Conservation (phyloP, 2,888 invertebrate species). For the Laspeyria flexula region DNA sequence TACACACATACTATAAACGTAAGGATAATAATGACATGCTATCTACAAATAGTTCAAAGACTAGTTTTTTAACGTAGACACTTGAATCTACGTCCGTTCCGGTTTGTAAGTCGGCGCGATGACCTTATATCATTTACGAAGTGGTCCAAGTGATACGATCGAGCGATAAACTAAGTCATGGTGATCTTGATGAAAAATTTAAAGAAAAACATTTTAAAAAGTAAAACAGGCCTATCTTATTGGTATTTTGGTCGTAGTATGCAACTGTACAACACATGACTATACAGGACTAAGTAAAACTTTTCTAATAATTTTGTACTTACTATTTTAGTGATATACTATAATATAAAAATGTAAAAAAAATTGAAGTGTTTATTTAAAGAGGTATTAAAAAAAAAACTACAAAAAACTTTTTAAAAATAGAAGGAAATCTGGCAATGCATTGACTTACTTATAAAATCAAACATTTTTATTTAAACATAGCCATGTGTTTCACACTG, state of each 20-base stretch:
- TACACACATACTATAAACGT: conserved; percentile 4
- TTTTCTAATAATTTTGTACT: too few species aligned
- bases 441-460: neutral
- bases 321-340: too few species aligned
- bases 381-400: too few species aligned
- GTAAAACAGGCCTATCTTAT: neutral
- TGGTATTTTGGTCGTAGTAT: too few species aligned
- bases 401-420: too few species aligned
- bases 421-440: neutral
- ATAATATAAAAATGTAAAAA: too few species aligned
- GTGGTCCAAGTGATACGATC: conserved; percentile 55
- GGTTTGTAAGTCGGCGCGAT: conserved; percentile 82
- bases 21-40: conserved; percentile 52
- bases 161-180: conserved; percentile 34
- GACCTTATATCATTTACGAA: conserved; percentile 79
- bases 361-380: too few species aligned
- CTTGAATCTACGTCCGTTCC: conserved; percentile 79
- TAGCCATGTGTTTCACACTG: neutral
- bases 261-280: too few species aligned
- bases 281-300: too few species aligned
- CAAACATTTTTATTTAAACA: neutral
- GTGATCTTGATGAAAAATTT: neutral
- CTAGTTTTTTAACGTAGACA: conserved; percentile 73
- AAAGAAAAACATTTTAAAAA: neutral
- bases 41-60: conserved; percentile 64